Percentiles rank a stretch among this genome's conserved stretches.
Conservation (phyloP, 2,113 vertebrate species). For the Piaya cayana region DNA sequence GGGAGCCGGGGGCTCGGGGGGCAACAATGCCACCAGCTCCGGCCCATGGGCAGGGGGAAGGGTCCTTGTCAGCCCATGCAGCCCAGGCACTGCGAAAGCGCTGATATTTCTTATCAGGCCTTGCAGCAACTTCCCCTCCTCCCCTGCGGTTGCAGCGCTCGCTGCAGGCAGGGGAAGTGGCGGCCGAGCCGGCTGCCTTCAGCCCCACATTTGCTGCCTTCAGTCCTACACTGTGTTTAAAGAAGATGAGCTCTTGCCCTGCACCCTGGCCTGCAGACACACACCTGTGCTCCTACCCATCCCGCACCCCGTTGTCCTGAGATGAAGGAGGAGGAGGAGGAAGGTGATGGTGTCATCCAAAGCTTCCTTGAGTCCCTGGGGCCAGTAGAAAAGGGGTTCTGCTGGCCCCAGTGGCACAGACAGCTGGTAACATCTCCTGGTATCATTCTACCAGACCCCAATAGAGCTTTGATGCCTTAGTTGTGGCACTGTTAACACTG, state of each 20-base stretch:
- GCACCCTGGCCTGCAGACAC: accelerated
- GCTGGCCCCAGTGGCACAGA: background rate
- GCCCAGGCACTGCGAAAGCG: background rate
- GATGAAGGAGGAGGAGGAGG: background rate
- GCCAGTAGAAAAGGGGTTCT: background rate
- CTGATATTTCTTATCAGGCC: conserved; percentile 70
- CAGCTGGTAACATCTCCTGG: background rate
- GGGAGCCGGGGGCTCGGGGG: accelerated
- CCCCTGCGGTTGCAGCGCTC: conserved; percentile 13
- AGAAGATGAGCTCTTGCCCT: background rate
- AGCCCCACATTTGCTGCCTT: background rate
- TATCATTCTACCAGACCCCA: background rate
- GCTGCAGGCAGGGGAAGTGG: conserved; percentile 47
- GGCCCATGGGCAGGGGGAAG: background rate
- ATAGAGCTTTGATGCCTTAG: background rate
- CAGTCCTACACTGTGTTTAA: background rate
- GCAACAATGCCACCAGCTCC: accelerated
- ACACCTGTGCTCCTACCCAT: background rate
- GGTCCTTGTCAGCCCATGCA: conserved; percentile 10
- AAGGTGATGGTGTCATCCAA: background rate
- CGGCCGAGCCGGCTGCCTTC: background rate
- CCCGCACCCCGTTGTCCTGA: background rate
- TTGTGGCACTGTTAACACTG: background rate
- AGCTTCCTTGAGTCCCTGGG: background rate
- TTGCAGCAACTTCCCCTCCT: conserved; percentile 69